A percentile compares a stretch with the other conserved stretches of the same genome.
phyloP scores from a whole-genome alignment of 2,888 invertebrate genomes.

The Boloria euphrosyne region DNA sequence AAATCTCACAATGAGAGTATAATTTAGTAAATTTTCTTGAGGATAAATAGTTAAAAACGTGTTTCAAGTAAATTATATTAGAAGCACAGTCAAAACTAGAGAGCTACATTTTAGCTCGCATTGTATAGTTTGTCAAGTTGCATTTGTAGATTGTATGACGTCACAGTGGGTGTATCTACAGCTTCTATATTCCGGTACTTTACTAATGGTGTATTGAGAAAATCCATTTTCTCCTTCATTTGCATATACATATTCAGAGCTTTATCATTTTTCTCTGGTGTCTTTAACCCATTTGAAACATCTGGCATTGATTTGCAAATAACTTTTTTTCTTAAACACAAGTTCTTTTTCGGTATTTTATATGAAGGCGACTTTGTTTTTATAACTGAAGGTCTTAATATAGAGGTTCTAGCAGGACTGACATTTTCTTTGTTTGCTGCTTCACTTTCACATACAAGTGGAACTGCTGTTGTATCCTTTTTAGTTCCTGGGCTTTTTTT shows the following conservation, averaged over 20 bases:
- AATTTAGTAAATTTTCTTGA: no score
- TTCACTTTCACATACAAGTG: slow-evolving; percentile 43
- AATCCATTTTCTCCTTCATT: slow-evolving; percentile 69
- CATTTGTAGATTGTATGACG: slow-evolving; percentile 67
- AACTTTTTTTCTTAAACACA: slow-evolving; percentile 61
- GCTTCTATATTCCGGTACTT: slow-evolving; percentile 45
- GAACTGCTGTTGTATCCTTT: slow-evolving; percentile 46
- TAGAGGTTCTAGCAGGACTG: slow-evolving; percentile 44
- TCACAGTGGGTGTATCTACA: slow-evolving; percentile 63
- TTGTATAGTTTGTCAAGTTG: slow-evolving; percentile 69
- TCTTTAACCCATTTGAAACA: slow-evolving; percentile 48
- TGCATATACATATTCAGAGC: slow-evolving; percentile 69
- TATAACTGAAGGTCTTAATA: slow-evolving; percentile 54
- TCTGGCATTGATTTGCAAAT: slow-evolving; percentile 64
- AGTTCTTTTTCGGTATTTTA: slow-evolving; percentile 67
- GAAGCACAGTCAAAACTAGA: slow-evolving; percentile 1
- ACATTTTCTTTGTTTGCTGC: slow-evolving; percentile 36
- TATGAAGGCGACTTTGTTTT: slow-evolving; percentile 66
- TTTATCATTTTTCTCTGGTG: slow-evolving; percentile 55
- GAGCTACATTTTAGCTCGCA: slow-evolving; percentile 46
- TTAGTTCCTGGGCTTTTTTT: slow-evolving; percentile 42
- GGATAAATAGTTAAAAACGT: no score
- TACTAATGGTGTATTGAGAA: slow-evolving; percentile 63
- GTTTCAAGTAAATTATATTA: slow-evolving; percentile 8
- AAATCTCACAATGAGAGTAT: no score